Percentiles rank a stretch among this genome's conserved stretches.
phyloP scores from a whole-genome alignment of 1,140 invertebrate species.

The Bombus sibiricus region DNA sequence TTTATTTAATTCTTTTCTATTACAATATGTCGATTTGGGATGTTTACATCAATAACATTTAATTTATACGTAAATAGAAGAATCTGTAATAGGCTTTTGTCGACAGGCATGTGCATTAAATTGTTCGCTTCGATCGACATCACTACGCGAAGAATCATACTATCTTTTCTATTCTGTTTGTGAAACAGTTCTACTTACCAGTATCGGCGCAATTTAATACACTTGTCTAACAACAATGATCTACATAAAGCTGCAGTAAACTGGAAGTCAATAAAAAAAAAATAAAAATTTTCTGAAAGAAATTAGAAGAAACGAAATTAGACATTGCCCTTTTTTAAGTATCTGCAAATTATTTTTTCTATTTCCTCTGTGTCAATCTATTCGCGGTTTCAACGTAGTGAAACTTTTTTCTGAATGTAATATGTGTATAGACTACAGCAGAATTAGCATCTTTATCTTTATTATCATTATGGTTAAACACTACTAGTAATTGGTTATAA shows the following conservation, averaged over 20 bases:
- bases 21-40: constrained; percentile 73
- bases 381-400: constrained; percentile 25
- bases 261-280: neutral
- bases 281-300: constrained; percentile 23
- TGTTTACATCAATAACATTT: constrained; percentile 72
- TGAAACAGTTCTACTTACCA: constrained; percentile 12
- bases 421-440: constrained; percentile 54
- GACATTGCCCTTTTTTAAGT: neutral
- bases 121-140: neutral
- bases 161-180: constrained; percentile 7
- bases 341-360: neutral
- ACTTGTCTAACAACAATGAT: constrained; percentile 41
- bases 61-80: constrained; percentile 63
- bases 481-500: constrained; percentile 61
- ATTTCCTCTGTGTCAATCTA: constrained; percentile 16
- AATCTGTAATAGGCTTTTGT: constrained; percentile 34
- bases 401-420: constrained; percentile 41
- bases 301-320: neutral
- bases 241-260: constrained; percentile 44
- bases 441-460: constrained; percentile 52
- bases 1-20: constrained; percentile 73
- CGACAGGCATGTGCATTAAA: constrained; percentile 48
- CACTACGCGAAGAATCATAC: neutral
- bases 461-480: constrained; percentile 53
- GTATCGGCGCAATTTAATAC: constrained; percentile 42